A percentile compares a stretch with the other conserved stretches of the same genome.
These are phyloP conservation scores for Stenurella melanura DNA, from an alignment of 2,888 invertebrate species.

Conservation along the genomic window DNA sequence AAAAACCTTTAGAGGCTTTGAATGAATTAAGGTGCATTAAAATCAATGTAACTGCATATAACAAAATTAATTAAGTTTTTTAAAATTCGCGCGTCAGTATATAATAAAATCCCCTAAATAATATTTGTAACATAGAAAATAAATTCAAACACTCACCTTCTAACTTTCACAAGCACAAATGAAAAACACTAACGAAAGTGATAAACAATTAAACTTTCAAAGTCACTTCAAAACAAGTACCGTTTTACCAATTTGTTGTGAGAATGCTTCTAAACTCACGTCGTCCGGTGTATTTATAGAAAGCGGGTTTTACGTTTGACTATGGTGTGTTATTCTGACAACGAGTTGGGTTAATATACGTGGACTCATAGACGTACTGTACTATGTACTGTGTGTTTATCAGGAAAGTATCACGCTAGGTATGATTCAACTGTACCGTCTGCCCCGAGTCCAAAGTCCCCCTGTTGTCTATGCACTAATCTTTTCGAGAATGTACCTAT, in stretches of 20 bases:
- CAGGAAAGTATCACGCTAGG: not conserved
- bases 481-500: constrained; percentile 18
- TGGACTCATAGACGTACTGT: constrained; percentile 20
- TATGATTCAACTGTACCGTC: constrained; percentile 40
- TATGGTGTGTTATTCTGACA: constrained; percentile 17
- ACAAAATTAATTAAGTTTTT: not conserved
- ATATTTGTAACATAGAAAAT: not conserved
- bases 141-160: not conserved
- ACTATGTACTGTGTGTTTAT: constrained; percentile 23
- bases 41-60: not conserved
- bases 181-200: not conserved
- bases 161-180: not conserved
- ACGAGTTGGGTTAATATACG: not conserved
- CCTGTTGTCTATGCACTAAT: constrained; percentile 16
- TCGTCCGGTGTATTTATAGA: constrained; percentile 36
- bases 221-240: not conserved
- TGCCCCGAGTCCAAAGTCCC: constrained; percentile 36
- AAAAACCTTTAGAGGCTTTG: too few relatives aligned
- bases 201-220: not conserved
- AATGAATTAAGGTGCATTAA: too few relatives aligned
- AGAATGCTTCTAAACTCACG: constrained; percentile 18
- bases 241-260: constrained; percentile 5
- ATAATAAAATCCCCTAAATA: not conserved
- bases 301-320: constrained; percentile 35
- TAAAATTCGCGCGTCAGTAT: not conserved